Evolutionary conservation across 2,113 vertebrate genomes (phyloP).

Genomic region (Brachypodius melanocephalos): DNA sequence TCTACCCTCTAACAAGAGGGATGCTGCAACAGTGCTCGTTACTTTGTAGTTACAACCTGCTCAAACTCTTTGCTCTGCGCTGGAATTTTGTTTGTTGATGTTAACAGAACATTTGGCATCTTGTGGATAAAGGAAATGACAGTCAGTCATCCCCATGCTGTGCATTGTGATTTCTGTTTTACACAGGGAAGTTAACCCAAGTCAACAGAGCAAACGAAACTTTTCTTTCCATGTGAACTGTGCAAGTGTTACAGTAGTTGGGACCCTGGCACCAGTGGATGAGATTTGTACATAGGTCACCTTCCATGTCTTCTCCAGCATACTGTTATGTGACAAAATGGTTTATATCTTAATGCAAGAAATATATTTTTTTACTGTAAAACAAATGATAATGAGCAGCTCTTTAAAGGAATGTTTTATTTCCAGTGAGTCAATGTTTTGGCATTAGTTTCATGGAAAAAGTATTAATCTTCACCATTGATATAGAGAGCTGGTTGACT

Average conservation of each 20-base stretch:
- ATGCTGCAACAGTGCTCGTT: not conserved
- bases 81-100: not conserved
- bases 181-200: not conserved
- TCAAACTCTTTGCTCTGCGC: not conserved
- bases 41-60: not conserved
- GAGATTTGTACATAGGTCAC: slow-evolving; percentile 51
- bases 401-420: slow-evolving; percentile 73
- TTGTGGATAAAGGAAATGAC: not conserved
- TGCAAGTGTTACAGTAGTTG: slow-evolving; percentile 8
- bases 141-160: not conserved
- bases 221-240: not conserved
- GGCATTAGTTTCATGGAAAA: slow-evolving; percentile 76
- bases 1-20: not conserved
- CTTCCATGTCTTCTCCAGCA: slow-evolving; percentile 11
- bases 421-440: slow-evolving; percentile 76
- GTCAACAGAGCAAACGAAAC: not conserved
- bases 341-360: slow-evolving; percentile 62
- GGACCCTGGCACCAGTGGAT: not conserved
- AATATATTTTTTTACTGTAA: slow-evolving; percentile 71
- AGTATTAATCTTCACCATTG: slow-evolving; percentile 71
- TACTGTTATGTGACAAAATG: slow-evolving; percentile 49
- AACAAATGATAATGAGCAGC: slow-evolving; percentile 71
- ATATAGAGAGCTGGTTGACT: slow-evolving; percentile 69
- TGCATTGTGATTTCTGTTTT: not conserved
- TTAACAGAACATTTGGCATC: not conserved